Evolutionary conservation across 2,888 invertebrate genomes (phyloP), one percentile per base, ranked within the genome.

Genomic region (Bellardia pandia): DNA sequence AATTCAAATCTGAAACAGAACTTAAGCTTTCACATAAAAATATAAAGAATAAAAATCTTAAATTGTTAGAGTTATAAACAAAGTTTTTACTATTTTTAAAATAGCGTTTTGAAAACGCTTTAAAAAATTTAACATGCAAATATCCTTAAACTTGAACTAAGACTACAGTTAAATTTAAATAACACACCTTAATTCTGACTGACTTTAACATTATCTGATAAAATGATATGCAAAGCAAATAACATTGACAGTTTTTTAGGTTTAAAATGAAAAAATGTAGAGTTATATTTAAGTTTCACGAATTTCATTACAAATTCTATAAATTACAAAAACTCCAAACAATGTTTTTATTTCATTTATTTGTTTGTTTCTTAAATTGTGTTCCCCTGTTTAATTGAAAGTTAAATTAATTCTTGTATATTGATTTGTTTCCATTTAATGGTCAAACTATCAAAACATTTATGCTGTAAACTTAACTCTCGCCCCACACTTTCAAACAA

Each of bases 401-500:
- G 68, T 75, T 33, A 60, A 75, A 76, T 60, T 51, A 33, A 68
- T 75, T 68, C 51, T 51, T 30, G 51, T 69, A n/a, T 68, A 76
- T 51, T 42, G 13, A 66, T 74, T 72, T 56, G 16, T 72, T 80
- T 16, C 42, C 2, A 23, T 48, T 56, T 56, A 56, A 56, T 66
- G 64, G 64, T 74, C 64, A 74, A 81, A 56, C 56, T 80, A 56
- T 33, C 45, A 60, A 81, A 81, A 23, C 33, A 16, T 14, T 66
- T 45, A 58, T 16, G 40, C 51, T 71, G 40, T 2, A 60, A 71
- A 30, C 23, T 8, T 37, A 79, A 51, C 56, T 16, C 48, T 37
- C 23, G 13, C 14, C 16, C 64, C 30, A 53, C 42, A 64, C 53
- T 64, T 71, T 6, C 14, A 56, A 72, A 56, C 56, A 81, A 81